These are phyloP conservation scores for Oceanodroma leucorhoa DNA, from an alignment of 2,797 vertebrate genomes.

Conservation along the genomic window DNA sequence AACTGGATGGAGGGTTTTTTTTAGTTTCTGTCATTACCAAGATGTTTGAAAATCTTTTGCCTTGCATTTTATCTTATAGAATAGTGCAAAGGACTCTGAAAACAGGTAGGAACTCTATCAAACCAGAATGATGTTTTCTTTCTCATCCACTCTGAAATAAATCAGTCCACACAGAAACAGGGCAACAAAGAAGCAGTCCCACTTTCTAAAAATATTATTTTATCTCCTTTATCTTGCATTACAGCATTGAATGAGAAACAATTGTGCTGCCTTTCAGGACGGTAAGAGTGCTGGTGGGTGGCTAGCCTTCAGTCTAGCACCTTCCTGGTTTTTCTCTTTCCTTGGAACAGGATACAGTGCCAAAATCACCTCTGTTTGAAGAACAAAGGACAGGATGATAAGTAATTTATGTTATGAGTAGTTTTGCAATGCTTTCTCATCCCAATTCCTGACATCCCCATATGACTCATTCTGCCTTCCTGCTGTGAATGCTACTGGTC, in stretches of 20 bases:
- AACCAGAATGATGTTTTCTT: neutral
- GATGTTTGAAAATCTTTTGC: neutral
- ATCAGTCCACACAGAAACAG: neutral
- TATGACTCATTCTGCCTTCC: conserved; percentile 43
- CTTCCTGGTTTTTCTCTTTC: neutral
- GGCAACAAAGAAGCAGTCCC: neutral
- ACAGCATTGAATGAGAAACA: neutral
- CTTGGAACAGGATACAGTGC: neutral
- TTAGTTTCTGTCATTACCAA: neutral
- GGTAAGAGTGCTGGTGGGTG: neutral
- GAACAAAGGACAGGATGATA: conserved; percentile 8
- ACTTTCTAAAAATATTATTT: neutral
- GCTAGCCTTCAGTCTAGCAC: neutral
- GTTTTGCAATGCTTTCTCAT: conserved; percentile 39
- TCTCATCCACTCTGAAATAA: neutral
- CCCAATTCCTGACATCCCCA: neutral
- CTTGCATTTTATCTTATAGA: neutral
- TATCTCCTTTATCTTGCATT: neutral
- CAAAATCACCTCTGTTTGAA: conserved; percentile 5
- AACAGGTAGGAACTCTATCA: neutral
- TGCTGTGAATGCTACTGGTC: conserved; percentile 22
- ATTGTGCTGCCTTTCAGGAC: neutral
- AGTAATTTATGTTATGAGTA: conserved; percentile 5
- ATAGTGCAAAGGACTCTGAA: neutral
- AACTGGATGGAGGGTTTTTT: neutral